Evolutionary conservation across 1,140 invertebrate species (phyloP).

Genomic region (Hydropsyche tenuis): DNA sequence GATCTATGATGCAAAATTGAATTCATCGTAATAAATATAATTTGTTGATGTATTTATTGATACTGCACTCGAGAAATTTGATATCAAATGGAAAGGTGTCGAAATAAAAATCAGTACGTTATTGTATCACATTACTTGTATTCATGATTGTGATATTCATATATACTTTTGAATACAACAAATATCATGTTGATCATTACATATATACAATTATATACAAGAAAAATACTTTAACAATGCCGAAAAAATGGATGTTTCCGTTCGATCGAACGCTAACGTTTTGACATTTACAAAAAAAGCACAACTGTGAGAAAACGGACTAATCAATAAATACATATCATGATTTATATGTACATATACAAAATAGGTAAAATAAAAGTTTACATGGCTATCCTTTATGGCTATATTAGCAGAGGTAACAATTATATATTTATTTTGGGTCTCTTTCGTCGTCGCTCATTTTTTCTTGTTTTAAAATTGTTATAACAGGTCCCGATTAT

Average conservation of each 20-base stretch:
- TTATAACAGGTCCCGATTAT: not conserved
- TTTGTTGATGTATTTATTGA: too few species aligned
- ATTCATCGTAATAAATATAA: too few species aligned
- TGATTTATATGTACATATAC: not conserved
- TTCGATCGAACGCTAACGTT: not conserved
- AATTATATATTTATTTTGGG: not conserved
- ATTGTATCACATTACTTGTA: constrained; percentile 36
- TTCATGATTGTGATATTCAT: constrained; percentile 30
- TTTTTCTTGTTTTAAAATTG: not conserved
- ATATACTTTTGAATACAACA: constrained; percentile 27
- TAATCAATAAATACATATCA: constrained; percentile 1
- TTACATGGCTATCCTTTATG: too few species aligned
- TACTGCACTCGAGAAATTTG: too few species aligned
- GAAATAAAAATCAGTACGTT: constrained; percentile 1
- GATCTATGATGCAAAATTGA: too few species aligned
- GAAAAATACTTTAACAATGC: constrained; percentile 11
- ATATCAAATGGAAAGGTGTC: too few species aligned
- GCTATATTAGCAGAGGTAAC: constrained; percentile 1
- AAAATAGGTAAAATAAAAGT: not conserved
- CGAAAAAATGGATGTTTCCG: not conserved
- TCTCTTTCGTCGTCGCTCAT: not conserved
- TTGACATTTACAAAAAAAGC: constrained; percentile 6
- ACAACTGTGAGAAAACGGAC: constrained; percentile 6
- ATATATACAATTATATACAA: constrained; percentile 35
- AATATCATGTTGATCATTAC: constrained; percentile 29